Conservation (phyloP, 30 jellyfish, hydroid and myxozoan species). For the Morbakka virulenta region DNA sequence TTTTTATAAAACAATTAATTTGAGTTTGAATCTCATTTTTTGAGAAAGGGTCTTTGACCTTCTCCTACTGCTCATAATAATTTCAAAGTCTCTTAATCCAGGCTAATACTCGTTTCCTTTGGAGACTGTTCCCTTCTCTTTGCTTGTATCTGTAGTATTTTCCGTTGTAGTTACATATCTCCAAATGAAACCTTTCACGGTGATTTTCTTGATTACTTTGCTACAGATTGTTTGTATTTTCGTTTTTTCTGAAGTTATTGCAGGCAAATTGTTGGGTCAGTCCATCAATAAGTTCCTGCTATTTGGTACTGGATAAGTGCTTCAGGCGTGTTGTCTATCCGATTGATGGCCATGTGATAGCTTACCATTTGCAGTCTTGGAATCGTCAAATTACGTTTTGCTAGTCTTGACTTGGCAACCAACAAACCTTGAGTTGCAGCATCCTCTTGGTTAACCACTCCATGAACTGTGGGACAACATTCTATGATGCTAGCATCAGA, state of each 20-base stretch:
- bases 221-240: conserved; percentile 8
- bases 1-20: too few species aligned
- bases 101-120: too few species aligned
- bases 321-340: conserved; percentile 4
- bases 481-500: conserved; percentile 32
- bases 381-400: conserved; percentile 17
- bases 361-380: conserved; percentile 18
- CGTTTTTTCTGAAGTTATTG: conserved; percentile 17
- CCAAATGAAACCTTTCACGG: conserved; percentile 32
- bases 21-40: too few species aligned
- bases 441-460: conserved; percentile 2
- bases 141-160: too few species aligned
- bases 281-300: neutral
- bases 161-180: conserved; percentile 22
- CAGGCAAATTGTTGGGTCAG: conserved; percentile 35
- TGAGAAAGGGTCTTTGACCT: too few species aligned
- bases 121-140: too few species aligned
- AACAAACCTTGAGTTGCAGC: conserved; percentile 5
- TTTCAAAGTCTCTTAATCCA: too few species aligned
- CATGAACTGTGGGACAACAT: conserved; percentile 3
- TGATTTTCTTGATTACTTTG: conserved; percentile 7
- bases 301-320: conserved; percentile 14
- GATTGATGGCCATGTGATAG: conserved; percentile 35
- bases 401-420: conserved; percentile 17
- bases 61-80: too few species aligned